Evolutionary conservation across 2,888 invertebrate genomes (phyloP).

Genomic region (Ctenicera cuprea): DNA sequence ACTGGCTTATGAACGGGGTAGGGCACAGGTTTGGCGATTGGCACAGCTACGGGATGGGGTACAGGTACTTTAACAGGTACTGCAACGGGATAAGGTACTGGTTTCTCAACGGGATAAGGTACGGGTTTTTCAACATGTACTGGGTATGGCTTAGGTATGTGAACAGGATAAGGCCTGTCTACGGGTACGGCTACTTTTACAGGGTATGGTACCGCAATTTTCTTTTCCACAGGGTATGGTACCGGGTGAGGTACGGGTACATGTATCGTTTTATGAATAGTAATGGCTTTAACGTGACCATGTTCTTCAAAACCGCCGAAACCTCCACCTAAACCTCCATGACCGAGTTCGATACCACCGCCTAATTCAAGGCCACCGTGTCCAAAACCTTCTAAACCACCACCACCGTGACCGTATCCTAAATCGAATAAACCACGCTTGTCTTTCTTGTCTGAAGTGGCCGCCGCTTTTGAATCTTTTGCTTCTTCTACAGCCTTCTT

Average conservation of each 20-base stretch:
- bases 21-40: conserved; percentile 67
- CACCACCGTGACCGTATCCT: conserved; percentile 61
- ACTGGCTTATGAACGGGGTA: conserved; percentile 72
- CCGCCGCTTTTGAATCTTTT: conserved; percentile 54
- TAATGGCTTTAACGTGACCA: conserved; percentile 62
- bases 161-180: conserved; percentile 72
- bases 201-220: conserved; percentile 66
- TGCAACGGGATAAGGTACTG: conserved; percentile 73
- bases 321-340: conserved; percentile 40
- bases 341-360: conserved; percentile 31
- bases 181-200: conserved; percentile 71
- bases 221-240: conserved; percentile 69
- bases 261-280: conserved; percentile 71
- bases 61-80: conserved; percentile 70
- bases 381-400: conserved; percentile 60
- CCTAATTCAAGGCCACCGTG: conserved; percentile 52
- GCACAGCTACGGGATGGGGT: conserved; percentile 66
- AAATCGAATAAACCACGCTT: conserved; percentile 66
- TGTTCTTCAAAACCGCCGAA: conserved; percentile 39
- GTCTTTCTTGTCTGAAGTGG: conserved; percentile 64
- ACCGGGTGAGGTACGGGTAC: conserved; percentile 71
- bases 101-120: conserved; percentile 74
- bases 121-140: conserved; percentile 75
- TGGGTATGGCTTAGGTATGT: conserved; percentile 73
- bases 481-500: conserved; percentile 63